Conservation (phyloP, 2,888 invertebrate genomes). For the Protonemura montana region DNA sequence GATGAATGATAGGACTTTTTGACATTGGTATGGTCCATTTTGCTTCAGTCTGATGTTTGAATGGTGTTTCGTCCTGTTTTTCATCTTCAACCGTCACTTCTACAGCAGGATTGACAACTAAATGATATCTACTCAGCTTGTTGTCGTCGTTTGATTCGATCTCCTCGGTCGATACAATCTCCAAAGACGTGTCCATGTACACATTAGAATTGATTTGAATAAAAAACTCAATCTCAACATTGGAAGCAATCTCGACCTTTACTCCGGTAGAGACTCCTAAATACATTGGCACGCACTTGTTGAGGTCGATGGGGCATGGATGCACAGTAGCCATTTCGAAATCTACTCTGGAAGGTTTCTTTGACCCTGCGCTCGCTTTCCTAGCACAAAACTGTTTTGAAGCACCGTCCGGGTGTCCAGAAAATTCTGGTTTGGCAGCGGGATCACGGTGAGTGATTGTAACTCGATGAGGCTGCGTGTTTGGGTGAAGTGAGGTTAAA, state of each 20-base stretch:
- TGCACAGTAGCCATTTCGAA: conserved; percentile 67
- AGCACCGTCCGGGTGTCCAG: neutral
- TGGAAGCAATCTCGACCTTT: conserved; percentile 53
- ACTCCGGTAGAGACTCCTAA: neutral
- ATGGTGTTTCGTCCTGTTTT: too few relatives aligned
- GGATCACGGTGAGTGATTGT: neutral
- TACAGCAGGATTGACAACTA: too few relatives aligned
- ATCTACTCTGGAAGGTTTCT: conserved; percentile 49
- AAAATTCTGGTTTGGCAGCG: neutral
- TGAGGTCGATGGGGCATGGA: conserved; percentile 31
- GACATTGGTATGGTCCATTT: neutral
- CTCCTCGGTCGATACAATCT: neutral
- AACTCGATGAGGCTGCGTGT: too few relatives aligned
- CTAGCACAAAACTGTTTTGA: neutral
- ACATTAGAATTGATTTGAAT: conserved; percentile 49
- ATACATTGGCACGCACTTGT: neutral
- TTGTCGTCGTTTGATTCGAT: neutral
- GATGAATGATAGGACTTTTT: neutral
- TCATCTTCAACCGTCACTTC: too few relatives aligned
- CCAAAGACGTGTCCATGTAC: conserved; percentile 51
- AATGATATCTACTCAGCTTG: too few relatives aligned
- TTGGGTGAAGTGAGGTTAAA: too few relatives aligned
- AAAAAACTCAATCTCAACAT: neutral
- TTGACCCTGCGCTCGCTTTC: neutral
- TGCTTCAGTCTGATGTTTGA: too few relatives aligned